These are phyloP conservation scores for Patiria miniata DNA, from an alignment of 35 echinoderm and acorn worm genomes.

Conservation along the genomic window DNA sequence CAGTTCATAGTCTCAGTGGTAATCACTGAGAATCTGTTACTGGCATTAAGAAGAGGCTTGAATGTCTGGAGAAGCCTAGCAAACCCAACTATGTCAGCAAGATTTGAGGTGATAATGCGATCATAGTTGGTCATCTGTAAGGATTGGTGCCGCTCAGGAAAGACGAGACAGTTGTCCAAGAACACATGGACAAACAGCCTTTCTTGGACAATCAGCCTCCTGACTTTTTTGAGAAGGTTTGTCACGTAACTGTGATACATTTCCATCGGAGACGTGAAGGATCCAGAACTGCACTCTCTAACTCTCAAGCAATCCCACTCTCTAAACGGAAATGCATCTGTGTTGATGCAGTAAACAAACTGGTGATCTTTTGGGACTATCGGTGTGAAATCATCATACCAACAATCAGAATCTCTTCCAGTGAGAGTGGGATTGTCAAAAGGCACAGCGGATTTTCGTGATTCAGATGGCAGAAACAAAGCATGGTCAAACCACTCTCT, in stretches of 20 bases:
- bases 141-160: neutral
- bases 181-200: neutral
- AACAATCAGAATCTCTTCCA: neutral
- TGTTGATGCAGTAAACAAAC: neutral
- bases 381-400: neutral
- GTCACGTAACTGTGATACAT: slow-evolving; percentile 54
- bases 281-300: neutral
- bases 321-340: neutral
- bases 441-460: neutral
- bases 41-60: slow-evolving; percentile 40
- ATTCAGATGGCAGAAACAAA: neutral
- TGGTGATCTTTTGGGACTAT: neutral
- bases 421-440: slow-evolving; percentile 62
- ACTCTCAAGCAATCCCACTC: slow-evolving; percentile 43
- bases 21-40: slow-evolving; percentile 58
- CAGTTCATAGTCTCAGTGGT: slow-evolving; percentile 55
- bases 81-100: slow-evolving; percentile 43
- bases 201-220: slow-evolving; percentile 1
- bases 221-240: neutral
- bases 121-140: slow-evolving; percentile 20
- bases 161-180: neutral
- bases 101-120: slow-evolving; percentile 64
- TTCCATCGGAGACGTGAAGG: slow-evolving; percentile 12
- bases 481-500: slow-evolving; percentile 46
- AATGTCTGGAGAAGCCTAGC: slow-evolving; percentile 28